Base-by-base conservation (phyloP, 1,140 invertebrate species). In the Tribolium madens region DNA sequence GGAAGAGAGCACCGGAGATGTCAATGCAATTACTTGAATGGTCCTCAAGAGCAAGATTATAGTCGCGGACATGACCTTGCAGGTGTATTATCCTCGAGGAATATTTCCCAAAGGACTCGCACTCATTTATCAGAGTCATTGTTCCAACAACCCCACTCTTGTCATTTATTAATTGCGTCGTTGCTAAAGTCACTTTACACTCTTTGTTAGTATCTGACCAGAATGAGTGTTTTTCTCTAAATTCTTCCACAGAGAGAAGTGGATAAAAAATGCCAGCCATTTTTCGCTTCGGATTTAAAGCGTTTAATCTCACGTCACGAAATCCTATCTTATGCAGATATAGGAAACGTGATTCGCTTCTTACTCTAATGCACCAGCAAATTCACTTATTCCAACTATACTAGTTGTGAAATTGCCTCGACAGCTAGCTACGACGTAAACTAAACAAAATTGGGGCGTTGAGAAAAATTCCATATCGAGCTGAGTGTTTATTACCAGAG, bases 21-120 rank as follows among this genome's bases (percentile, higher is more conserved):
- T 75, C 73, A 75, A 75, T 68, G 73, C 73, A 75, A 75, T 75
- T 75, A 75, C 73, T 75, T 36, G 68, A 75, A 75, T 75, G 73
- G 73, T 57, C 15, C 57, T 50, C n/a, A 14, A 31, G 36, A 64
- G 57, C 12, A n/a, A 31, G 57, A 64, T 42, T 42, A 42, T 42
- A 42, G 36, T 42, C 9, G 36, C 36, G 9, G 36, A 42, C 36
- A n/a, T 42, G 36, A 42, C 36, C 36, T 42, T 42, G 36, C 36
- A 42, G 36, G 36, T 42, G 36, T 42, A 42, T 64, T 64, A 64
- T 64, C 57, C 57, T 64, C n/a, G 26, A 64, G 57, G 26, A 64
- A 33, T 64, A 64, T 64, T 64, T 64, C 57, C 57, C 57, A 64
- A 15, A 64, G 26, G 57, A 33, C 57, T 33, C 21, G 57, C 57